Evolutionary conservation across 2,797 vertebrate species (phyloP), one percentile per base, ranked within the genome.

Genomic region (Coccyzus lansbergi): DNA sequence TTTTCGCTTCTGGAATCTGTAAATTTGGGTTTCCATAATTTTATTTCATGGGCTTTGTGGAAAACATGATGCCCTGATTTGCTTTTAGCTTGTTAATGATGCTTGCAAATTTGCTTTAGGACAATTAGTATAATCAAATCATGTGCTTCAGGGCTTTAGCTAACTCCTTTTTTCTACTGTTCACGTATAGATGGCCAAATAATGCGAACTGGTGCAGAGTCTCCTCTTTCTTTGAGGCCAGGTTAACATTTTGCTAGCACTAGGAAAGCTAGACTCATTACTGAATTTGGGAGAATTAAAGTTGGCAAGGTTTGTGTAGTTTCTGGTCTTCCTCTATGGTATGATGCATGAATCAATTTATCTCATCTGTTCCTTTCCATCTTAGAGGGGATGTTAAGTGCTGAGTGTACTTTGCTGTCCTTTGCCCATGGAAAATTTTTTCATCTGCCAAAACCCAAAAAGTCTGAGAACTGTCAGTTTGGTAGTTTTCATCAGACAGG

Each of bases 71-170:
- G 8, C 15, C 19, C 9, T 75, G 49, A 53, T 95, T 82, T 79
- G 53, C 62, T 84, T 94, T 76, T 40, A 56, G 33, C 21, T 85
- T 91, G 26, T 83, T 91, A 92, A 77, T 77, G 76, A 62, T 86
- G 59, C 70, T 86, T 95, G 59, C 44, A 92, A 70, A 90, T 91
- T 90, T 89, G 19, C 68, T 89, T 67, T 80, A 88, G 68, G 49
- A 70, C 26, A 89, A 49, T 91, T 92, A 79, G 21, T 70, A 17
- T 68, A 83, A 82, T 83, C 34, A 52, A 87, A 89, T 91, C 20
- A 48, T 49, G 44, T 77, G 76, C 63, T 67, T 93, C 71, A 44
- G 38, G 56, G 44, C 46, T 80, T 87, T 70, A 83, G 53, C 40
- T 80, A 63, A 56, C 48, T 86, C 44, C 5, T 25, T 59, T 87